These are phyloP conservation scores for Drosophila ercepeae DNA, from an alignment of 1,140 invertebrate genomes.

Conservation along the genomic window DNA sequence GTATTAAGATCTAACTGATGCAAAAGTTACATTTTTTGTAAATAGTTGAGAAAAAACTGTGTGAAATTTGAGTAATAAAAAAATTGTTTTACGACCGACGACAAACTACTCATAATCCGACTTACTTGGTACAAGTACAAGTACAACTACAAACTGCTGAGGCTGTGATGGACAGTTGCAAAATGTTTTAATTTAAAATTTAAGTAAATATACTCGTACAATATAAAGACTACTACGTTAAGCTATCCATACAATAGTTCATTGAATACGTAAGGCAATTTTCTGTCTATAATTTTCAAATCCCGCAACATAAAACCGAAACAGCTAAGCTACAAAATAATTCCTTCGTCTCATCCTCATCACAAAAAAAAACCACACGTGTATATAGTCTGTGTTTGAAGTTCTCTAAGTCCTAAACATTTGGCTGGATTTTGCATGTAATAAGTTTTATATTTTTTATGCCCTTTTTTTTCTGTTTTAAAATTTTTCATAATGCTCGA, in stretches of 20 bases:
- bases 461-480: not conserved
- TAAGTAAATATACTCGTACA: constrained; percentile 43
- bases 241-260: constrained; percentile 77
- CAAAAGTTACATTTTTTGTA: constrained; percentile 43
- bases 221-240: constrained; percentile 55
- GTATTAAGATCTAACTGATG: constrained; percentile 36
- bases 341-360: constrained; percentile 18
- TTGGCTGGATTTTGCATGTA: constrained; percentile 37
- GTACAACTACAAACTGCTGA: constrained; percentile 31
- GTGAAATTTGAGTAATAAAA: constrained; percentile 46
- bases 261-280: constrained; percentile 73
- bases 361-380: constrained; percentile 14
- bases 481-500: not conserved
- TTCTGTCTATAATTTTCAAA: constrained; percentile 47
- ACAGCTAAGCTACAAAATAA: constrained; percentile 37
- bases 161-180: constrained; percentile 47
- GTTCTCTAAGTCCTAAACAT: constrained; percentile 27
- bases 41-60: constrained; percentile 57
- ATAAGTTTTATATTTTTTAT: not conserved
- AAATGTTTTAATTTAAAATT: constrained; percentile 16
- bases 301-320: constrained; percentile 41
- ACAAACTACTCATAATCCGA: constrained; percentile 18
- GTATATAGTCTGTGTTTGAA: constrained; percentile 29
- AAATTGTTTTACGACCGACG: constrained; percentile 31
- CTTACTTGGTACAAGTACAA: not conserved